Evolutionary conservation across 1,140 invertebrate species (phyloP).

Genomic region (Onthophagus taurus): DNA sequence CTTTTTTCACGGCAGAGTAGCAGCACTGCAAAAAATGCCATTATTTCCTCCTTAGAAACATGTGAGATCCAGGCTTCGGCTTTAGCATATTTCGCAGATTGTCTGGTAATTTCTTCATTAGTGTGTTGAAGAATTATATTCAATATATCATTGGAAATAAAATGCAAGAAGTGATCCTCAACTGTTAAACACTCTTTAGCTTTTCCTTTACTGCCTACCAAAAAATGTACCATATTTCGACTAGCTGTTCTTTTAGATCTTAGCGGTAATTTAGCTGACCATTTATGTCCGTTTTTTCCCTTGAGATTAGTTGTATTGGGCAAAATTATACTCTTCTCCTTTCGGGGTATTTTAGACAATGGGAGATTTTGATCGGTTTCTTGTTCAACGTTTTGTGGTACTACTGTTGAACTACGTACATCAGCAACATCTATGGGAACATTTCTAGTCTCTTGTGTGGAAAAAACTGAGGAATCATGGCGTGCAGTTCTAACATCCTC

Average conservation of each 20-base stretch:
- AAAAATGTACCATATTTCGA: slow-evolving; percentile 18
- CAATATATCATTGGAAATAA: slow-evolving; percentile 14
- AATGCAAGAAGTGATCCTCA: slow-evolving; percentile 11
- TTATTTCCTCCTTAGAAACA: slow-evolving; percentile 17
- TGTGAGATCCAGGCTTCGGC: slow-evolving; percentile 3
- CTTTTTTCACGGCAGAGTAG: slow-evolving; percentile 22
- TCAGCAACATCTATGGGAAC: no score
- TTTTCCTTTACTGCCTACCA: slow-evolving; percentile 14
- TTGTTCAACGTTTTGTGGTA: no score
- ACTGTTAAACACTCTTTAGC: neutral
- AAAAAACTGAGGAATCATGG: no score
- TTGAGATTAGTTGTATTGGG: slow-evolving; percentile 6
- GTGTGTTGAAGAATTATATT: slow-evolving; percentile 16
- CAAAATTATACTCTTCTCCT: no score
- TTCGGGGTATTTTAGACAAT: no score
- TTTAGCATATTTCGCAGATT: slow-evolving; percentile 13
- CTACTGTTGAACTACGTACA: no score
- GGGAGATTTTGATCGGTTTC: no score
- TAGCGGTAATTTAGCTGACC: slow-evolving; percentile 14
- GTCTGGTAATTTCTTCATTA: slow-evolving; percentile 15
- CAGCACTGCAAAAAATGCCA: slow-evolving; percentile 23
- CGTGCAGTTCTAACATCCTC: no score
- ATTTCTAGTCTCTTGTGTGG: no score
- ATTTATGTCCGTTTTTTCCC: slow-evolving; percentile 18
- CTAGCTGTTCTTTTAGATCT: slow-evolving; percentile 12